Base-by-base conservation (phyloP, 2,888 invertebrate genomes). In the Tetragonula carbonaria region DNA sequence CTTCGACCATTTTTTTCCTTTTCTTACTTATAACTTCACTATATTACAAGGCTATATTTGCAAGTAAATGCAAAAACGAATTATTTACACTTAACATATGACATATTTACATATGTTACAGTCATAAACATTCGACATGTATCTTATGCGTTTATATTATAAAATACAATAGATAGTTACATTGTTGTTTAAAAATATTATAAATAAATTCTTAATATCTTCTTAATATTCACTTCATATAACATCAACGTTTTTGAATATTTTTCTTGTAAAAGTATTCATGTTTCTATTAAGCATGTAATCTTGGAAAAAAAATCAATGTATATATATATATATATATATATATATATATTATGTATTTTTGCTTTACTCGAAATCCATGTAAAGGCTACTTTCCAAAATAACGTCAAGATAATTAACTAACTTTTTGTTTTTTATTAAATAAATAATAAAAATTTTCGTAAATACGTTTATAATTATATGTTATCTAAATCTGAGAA, bases 1-100 rank as follows among this genome's bases (percentile, higher is more conserved):
- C 89, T 57, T 90, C 91, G 74, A 87, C 90, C 92, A 92, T 90
- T 65, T 86, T 8, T 8, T 45, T 8, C 8, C 11, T 45, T 45
- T 45, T 33, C 3, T 8, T 45, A 45, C 45, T 38, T 53, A 14
- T n/a, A 53, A 6, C 38, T 45, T 45, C 45, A 45, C 45, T 45
- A 5, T 70, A 23, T 13, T 59, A n/a, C 72, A 53, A 55, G 13
- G 28, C 21, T 65, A 18, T 28, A 77, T 23, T 62, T 62, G 16
- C 38, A 45, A 66, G 65, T 68, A 57, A 72, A 45, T n/a, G 33
- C 33, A 33, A 33, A 33, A 74, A 73, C 55, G 0, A 28, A 38
- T 72, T 59, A 63, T 33, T 45, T 50, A n/a, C 14, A 66, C 3
- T 57, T 53, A 28, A 71, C 0, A 65, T 21, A 59, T 51, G 2